Conservation (phyloP, 1,140 invertebrate genomes). For the Drosophila carrolli region DNA sequence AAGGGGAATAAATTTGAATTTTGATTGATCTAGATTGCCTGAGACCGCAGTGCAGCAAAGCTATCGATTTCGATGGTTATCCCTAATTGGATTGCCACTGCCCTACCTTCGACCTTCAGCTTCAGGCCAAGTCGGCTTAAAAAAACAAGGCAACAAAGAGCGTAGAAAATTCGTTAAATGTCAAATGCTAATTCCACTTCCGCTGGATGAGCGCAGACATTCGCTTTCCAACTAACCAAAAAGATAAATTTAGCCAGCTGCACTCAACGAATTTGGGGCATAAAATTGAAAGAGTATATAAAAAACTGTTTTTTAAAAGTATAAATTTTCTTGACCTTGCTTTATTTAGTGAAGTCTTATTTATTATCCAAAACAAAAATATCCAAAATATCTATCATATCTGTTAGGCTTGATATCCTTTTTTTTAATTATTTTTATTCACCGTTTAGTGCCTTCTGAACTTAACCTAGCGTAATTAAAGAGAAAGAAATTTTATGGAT, state of each 20-base stretch:
- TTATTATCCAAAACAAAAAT: no score
- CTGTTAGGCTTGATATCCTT: no score
- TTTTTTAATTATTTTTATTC: no score
- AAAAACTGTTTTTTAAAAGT: no score
- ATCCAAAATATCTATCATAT: no score
- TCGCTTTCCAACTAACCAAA: conserved; percentile 41
- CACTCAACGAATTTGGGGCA: neutral
- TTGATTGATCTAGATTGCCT: conserved; percentile 11
- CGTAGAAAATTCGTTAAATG: conserved; percentile 39
- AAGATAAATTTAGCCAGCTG: conserved; percentile 31
- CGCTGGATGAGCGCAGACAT: conserved; percentile 44
- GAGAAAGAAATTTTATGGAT: no score
- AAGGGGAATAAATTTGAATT: conserved; percentile 26
- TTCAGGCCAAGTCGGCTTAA: conserved; percentile 9
- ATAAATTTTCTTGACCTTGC: neutral
- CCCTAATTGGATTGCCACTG: conserved; percentile 76
- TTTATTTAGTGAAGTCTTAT: no score
- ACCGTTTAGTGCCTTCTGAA: no score
- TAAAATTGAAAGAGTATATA: neutral
- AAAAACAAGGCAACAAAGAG: conserved; percentile 29
- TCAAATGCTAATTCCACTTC: conserved; percentile 69
- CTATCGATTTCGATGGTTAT: conserved; percentile 57
- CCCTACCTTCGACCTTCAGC: conserved; percentile 59
- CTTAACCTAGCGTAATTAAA: no score
- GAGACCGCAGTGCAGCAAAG: conserved; percentile 16